Base-by-base conservation (phyloP, 2,888 invertebrate species). In the Drosophila meridionalis region DNA sequence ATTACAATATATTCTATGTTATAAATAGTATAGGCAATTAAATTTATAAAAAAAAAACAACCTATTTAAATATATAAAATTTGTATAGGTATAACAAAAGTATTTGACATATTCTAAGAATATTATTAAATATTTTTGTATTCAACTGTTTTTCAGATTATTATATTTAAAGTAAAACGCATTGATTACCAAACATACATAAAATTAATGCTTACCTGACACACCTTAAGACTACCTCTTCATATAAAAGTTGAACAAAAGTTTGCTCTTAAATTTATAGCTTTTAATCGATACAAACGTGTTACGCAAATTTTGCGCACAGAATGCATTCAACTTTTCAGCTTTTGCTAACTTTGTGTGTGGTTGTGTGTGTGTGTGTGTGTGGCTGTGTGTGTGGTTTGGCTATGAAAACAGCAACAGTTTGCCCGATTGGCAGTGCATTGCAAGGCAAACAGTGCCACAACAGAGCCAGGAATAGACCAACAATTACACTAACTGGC, bases 401-500 rank as follows among this genome's bases (percentile, higher is more conserved):
- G 73, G 36, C 69, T 36, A 20, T 55, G 63, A 76, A 78, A 65
- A 72, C 62, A 75, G 82, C 80, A 80, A 82, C 80, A 80, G 80
- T 78, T 80, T 73, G 67, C 38, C 59, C 59, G 69, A 78, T 63
- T 69, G 69, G 40, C 74, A 74, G 74, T 69, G 74, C 68, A 73
- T 56, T 45, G 69, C 47, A 55, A 47, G 34, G 78, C 60, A 77
- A 60, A 70, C 62, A 57, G 56, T 9, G 53, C 53, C 62, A 52
- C 38, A 43, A 66, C 57, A 61, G 59, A 40, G 30, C 34, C 48
- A 55, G 64, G 42, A 53, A 28, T 42, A 68, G 64, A 42, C 58
- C 76, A 76, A 80, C 76, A 80, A 78, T 78, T 80, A 80, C 72
- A 72, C 63, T 62, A 80, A 82, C 67, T 57, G 64, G 40, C 56